Percentiles rank a stretch among this genome's conserved stretches.
Evolutionary conservation across 2,797 vertebrate genomes (phyloP).

Genomic region (Spondyliosoma cantharus): DNA sequence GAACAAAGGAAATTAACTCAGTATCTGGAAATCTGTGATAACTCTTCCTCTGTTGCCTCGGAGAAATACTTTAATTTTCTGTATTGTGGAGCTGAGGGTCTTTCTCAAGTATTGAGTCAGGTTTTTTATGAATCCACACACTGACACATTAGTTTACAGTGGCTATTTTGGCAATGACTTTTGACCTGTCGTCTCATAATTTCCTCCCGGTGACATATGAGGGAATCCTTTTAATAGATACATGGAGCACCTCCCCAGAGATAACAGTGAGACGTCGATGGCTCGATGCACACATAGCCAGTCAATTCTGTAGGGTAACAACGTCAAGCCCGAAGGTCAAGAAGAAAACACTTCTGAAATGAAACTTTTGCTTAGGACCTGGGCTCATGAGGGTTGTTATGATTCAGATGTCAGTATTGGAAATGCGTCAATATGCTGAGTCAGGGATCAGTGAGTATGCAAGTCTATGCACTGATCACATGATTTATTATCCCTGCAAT

Average conservation of each 20-base stretch:
- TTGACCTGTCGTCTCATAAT: constrained; percentile 28
- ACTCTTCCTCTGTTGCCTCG: constrained; percentile 8
- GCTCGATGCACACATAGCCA: background rate
- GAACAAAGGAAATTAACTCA: background rate
- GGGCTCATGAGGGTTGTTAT: too few species aligned
- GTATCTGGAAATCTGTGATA: background rate
- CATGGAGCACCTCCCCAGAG: background rate
- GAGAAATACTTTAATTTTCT: constrained; percentile 14
- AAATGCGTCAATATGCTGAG: too few species aligned
- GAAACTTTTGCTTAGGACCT: background rate
- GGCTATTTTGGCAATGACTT: constrained; percentile 35
- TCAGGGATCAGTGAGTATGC: too few species aligned
- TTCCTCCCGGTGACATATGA: constrained; percentile 25
- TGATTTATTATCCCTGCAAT: too few species aligned
- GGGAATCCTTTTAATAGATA: constrained; percentile 34
- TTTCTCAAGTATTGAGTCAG: constrained; percentile 30
- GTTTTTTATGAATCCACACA: constrained; percentile 45
- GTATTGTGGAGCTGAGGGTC: constrained; percentile 1
- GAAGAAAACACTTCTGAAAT: background rate
- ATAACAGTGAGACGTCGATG: background rate
- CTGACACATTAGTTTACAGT: constrained; percentile 17
- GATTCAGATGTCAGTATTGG: too few species aligned
- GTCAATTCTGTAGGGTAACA: background rate
- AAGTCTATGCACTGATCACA: too few species aligned
- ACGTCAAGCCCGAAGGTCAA: background rate